phyloP scores from a whole-genome alignment of 2,797 vertebrate species.

The Oreochromis grahami region DNA sequence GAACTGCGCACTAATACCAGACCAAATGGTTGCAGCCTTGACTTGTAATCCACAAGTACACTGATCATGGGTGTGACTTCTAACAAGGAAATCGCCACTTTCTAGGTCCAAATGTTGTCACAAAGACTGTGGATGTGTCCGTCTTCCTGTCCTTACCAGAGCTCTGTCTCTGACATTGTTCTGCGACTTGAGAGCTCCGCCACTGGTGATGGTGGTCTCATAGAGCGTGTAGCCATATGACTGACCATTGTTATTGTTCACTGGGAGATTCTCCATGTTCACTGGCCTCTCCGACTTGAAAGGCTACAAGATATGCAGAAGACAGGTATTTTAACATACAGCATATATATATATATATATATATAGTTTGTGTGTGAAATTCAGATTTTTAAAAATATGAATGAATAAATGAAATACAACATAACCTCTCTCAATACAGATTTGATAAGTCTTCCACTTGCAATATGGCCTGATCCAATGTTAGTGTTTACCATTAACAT shows the following conservation, averaged over 20 bases:
- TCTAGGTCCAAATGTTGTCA: not conserved
- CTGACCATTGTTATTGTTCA: constrained; percentile 86
- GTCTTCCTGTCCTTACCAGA: constrained; percentile 73
- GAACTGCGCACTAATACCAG: not conserved
- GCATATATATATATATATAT: accelerated
- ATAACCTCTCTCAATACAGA: not conserved
- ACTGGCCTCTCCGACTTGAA: constrained; percentile 77
- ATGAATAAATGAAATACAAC: not conserved
- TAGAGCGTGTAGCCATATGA: constrained; percentile 89
- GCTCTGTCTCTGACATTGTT: constrained; percentile 86
- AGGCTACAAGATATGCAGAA: constrained; percentile 64
- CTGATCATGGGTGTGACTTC: constrained; percentile 3
- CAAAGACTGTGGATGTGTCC: not conserved
- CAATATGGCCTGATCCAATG: not conserved
- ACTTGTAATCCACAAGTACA: constrained; percentile 13
- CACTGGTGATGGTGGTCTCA: constrained; percentile 80
- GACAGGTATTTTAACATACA: not conserved
- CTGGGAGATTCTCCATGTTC: constrained; percentile 89
- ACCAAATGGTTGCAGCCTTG: not conserved
- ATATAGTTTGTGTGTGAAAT: not conserved
- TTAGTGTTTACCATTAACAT: constrained; percentile 19
- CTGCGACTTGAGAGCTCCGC: constrained; percentile 78
- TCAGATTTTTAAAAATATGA: not conserved
- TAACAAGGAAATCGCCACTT: not conserved
- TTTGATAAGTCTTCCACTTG: not conserved